Percentiles rank a stretch among this genome's conserved stretches.
These are phyloP conservation scores for Parnassius glacialis DNA, from an alignment of 2,888 invertebrate species.

Conservation along the genomic window DNA sequence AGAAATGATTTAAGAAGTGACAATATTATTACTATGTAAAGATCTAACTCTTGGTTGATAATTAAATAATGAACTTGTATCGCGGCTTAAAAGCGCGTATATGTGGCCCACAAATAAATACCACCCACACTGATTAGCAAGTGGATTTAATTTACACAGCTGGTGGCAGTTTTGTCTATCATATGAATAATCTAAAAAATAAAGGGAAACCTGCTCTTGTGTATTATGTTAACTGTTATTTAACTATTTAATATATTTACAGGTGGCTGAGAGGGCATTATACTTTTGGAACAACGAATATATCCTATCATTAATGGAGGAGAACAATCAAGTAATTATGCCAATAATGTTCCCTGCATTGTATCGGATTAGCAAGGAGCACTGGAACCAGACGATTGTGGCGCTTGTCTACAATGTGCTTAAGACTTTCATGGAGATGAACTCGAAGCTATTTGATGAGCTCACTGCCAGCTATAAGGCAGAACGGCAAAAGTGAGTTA, in stretches of 20 bases:
- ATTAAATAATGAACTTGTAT: too few species aligned
- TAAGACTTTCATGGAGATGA: conserved; percentile 99
- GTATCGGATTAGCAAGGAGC: conserved; percentile 99
- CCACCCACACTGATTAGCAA: too few species aligned
- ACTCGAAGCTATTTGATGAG: conserved; percentile 99
- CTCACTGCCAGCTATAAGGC: conserved; percentile 99
- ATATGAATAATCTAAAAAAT: too few species aligned
- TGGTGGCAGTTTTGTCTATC: too few species aligned
- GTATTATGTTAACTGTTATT: too few species aligned
- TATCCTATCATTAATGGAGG: conserved; percentile 99
- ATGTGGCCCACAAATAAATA: too few species aligned
- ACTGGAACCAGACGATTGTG: conserved; percentile 99
- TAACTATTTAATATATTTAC: conserved; percentile 34
- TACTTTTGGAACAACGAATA: conserved; percentile 99
- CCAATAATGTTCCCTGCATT: conserved; percentile 99
- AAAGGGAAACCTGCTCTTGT: too few species aligned
- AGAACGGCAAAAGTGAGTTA: conserved; percentile 97
- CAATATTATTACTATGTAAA: too few species aligned
- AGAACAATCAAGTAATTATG: conserved; percentile 98
- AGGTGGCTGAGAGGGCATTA: conserved; percentile 99
- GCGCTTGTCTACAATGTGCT: conserved; percentile 99
- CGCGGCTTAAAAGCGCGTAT: too few species aligned
- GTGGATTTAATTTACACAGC: too few species aligned
- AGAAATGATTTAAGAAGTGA: too few species aligned
- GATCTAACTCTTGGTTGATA: too few species aligned